Base-by-base conservation (phyloP, 64 coral and sea anemone genomes). In the Actinia equina region DNA sequence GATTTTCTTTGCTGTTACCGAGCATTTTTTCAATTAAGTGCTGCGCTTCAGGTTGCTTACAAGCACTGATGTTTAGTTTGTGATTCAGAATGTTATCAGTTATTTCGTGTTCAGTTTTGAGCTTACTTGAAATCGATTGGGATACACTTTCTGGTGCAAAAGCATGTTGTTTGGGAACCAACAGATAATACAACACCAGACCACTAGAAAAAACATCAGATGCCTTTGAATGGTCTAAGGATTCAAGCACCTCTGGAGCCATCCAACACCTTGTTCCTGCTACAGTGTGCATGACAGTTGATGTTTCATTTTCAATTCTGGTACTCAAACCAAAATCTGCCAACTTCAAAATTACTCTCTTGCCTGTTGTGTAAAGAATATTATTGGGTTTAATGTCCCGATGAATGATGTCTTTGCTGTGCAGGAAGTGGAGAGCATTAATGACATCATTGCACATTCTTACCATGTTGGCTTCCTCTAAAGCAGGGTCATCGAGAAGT, bases 231-330 rank as follows among this genome's bases (percentile, higher is more conserved):
- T 87, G 76, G 11, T 69, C 60, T 22, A 82, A 17, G 43, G 41
- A 20, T 19, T 6, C 6, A 41, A 87, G 25, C 17, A 92, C 84
- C 19, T 92, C 90, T 4, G 84, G 71, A 30, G 90, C 90, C 85
- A 92, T 92, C 90, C 90, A 92, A 82, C 90, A 92, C 44, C 90
- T 81, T 6, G 90, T 92, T 20, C 90, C 90, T 81, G 84, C 84
- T 20, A 44, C 19, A 22, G 85, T 70, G 60, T 87, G 71, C 85
- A 87, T 87, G 9, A 87, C 84, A 53, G 55, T 92, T 7, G 59
- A 18, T 11, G 84, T 87, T 62, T 87, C 79, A 11, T 83, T 14
- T 17, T 52, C 52, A 86, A n/a, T 59, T 46, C 41, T 92, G 77
- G 84, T 42, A 59, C 90, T 92, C 43, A 93, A 74, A 17, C 91